Base-by-base conservation (phyloP, 2,113 vertebrate species). In the Mus pahari region DNA sequence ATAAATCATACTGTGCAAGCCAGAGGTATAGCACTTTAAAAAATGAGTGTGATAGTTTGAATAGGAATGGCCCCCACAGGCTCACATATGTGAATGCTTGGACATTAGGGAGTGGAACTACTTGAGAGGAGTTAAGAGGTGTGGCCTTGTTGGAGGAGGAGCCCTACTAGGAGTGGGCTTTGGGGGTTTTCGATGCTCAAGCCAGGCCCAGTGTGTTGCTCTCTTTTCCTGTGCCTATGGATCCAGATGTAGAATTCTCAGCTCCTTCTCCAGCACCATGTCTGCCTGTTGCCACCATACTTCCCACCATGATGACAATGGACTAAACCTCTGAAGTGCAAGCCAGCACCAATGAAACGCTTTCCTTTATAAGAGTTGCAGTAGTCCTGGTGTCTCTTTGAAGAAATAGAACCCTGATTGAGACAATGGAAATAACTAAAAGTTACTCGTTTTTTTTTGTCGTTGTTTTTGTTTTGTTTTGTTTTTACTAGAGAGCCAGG, bases 21-120 rank as follows among this genome's bases (percentile, higher is more conserved):
- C 73, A 94, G 60, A 95, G 93, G 70, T 36, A 68, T 14, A 13
- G 48, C 20, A 91, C 20, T 79, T 79, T 12, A 17, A 89, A 89
- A 89, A 71, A 53, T 91, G 77, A 48, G 16, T 50, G 42, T 77
- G 26, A 77, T 8, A 19, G 7, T 50, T 78, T 78, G 31, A 20
- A 20, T 53, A 79, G 50, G 48, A 79, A 79, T 19, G 28, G 6
- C 28, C 8, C 8, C 7, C 28, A 19, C 16, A 48, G 16, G 28
- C 14, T 78, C 31, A 33, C 19, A 19, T 16, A 75, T 45, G 6
- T 75, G 42, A 26, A 74, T 31, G 28, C 14, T 53, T 78, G 16
- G 8, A 53, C 75, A 33, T 53, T 53, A 53, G 77, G 77, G 77
- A 79, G 48, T 53, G 17, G 7, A 10, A 36, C 33, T 33, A 53